Conservation (phyloP, 2,113 vertebrate species). For the Empidonax alnorum region DNA sequence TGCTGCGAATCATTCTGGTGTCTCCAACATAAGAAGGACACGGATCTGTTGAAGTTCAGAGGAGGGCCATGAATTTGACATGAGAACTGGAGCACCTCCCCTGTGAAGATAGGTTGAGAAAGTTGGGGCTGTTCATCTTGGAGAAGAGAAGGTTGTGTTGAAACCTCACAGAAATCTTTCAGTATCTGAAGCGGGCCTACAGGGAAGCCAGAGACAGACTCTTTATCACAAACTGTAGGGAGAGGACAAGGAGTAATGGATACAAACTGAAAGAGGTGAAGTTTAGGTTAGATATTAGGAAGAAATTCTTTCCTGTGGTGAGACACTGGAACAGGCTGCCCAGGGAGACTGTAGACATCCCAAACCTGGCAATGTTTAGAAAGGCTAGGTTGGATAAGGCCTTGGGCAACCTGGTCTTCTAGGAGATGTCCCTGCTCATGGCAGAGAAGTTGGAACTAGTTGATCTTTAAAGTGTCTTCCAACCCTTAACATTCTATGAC, state of each 20-base stretch:
- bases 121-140: not conserved
- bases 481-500: not conserved
- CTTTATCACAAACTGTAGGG: not conserved
- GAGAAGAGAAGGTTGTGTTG: not conserved
- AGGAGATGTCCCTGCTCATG: not conserved
- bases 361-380: not conserved
- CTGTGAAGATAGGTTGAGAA: not conserved
- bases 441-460: not conserved
- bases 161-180: not conserved
- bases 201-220: not conserved
- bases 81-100: not conserved
- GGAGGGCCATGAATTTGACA: not conserved
- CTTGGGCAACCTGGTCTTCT: not conserved
- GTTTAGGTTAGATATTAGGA: not conserved
- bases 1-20: not conserved
- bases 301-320: not conserved
- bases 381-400: not conserved
- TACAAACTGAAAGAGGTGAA: not conserved
- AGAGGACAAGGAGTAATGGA: not conserved
- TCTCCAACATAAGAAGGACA: not conserved
- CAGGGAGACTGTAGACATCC: not conserved
- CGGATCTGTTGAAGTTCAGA: not conserved
- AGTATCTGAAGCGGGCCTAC: not conserved
- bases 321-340: not conserved
- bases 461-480: not conserved